Percentiles rank a stretch among this genome's conserved stretches.
phyloP scores from a whole-genome alignment of 2,888 invertebrate genomes.

The Ectemnius cavifrons region DNA sequence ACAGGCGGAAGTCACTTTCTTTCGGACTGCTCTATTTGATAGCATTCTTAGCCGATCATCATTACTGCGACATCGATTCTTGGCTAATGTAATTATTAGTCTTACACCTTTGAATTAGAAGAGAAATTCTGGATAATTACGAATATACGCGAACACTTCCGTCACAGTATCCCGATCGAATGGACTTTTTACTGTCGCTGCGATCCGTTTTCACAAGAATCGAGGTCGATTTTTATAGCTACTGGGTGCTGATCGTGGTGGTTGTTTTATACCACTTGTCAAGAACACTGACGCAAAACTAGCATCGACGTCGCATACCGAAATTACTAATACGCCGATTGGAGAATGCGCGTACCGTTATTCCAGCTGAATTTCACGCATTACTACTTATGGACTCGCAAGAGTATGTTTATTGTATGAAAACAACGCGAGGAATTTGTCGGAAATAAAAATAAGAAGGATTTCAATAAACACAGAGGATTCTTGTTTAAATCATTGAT shows the following conservation, averaged over 20 bases:
- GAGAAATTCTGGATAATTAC: background rate
- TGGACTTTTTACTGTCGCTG: background rate
- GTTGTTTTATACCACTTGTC: too few species aligned
- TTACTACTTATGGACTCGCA: conserved; percentile 4
- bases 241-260: too few species aligned
- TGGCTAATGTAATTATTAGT: background rate
- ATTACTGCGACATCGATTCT: background rate
- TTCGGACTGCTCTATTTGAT: conserved; percentile 50
- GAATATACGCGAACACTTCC: too few species aligned
- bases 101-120: too few species aligned
- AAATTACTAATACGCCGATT: background rate
- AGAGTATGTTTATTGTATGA: background rate
- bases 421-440: conserved; percentile 5
- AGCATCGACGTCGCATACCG: background rate
- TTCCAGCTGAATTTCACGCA: conserved; percentile 9
- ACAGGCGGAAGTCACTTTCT: conserved; percentile 60
- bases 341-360: conserved; percentile 16
- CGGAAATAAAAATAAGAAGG: background rate
- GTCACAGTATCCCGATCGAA: too few species aligned
- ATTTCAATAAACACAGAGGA: background rate
- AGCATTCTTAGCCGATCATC: conserved; percentile 25
- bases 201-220: background rate
- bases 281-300: too few species aligned
- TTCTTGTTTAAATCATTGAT: too few species aligned
- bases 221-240: background rate